Conservation (phyloP, 2,113 vertebrate genomes). For the Chaenogobius annularis region DNA sequence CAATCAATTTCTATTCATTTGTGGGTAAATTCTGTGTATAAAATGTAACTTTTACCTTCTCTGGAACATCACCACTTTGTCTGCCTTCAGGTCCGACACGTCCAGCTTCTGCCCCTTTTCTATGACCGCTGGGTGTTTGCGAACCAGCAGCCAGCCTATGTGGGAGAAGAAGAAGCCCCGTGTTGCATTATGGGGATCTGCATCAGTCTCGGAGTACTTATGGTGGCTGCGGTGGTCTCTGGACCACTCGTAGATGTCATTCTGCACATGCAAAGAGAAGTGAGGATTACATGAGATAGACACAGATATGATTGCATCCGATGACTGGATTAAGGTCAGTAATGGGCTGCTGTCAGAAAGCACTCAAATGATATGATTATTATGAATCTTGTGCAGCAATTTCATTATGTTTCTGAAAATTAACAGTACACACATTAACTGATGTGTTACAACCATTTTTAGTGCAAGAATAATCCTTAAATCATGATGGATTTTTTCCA, state of each 20-base stretch:
- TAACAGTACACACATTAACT: neutral
- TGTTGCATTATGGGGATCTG: constrained; percentile 88
- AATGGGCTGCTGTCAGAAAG: constrained; percentile 5
- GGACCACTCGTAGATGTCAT: constrained; percentile 89
- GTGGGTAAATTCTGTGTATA: too few species aligned
- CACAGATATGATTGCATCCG: neutral
- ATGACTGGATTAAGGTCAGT: constrained; percentile 25
- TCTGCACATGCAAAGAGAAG: constrained; percentile 71
- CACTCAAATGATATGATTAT: constrained; percentile 3
- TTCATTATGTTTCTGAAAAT: neutral
- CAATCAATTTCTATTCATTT: too few species aligned
- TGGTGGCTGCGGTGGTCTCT: constrained; percentile 92
- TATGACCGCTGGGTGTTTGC: constrained; percentile 90
- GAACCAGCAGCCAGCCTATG: constrained; percentile 90
- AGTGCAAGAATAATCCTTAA: too few species aligned
- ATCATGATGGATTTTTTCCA: too few species aligned
- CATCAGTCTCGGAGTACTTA: constrained; percentile 92
- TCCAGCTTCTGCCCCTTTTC: constrained; percentile 88
- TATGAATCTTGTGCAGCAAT: neutral
- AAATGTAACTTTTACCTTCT: constrained; percentile 70
- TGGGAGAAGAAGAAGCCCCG: constrained; percentile 95
- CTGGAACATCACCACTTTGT: constrained; percentile 93
- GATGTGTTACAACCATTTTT: neutral
- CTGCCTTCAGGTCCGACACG: constrained; percentile 84
- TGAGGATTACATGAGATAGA: constrained; percentile 5